phyloP scores from a whole-genome alignment of 2,113 vertebrate species.

The Charadrius vociferus region DNA sequence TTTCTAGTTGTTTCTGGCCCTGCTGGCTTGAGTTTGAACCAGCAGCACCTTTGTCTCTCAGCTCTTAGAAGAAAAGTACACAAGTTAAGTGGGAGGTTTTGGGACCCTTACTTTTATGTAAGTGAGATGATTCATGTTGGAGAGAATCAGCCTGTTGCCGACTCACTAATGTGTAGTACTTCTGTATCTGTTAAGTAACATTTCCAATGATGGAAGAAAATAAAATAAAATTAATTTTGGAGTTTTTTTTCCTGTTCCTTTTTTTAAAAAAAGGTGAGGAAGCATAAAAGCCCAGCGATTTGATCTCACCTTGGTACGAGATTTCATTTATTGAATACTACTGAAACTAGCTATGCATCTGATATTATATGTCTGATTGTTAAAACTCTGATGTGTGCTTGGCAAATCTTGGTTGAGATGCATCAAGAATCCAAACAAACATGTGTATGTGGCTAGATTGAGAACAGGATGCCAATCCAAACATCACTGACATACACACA shows the following conservation, averaged over 20 bases:
- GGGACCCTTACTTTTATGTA: background rate
- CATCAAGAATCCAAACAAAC: background rate
- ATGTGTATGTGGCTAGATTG: background rate
- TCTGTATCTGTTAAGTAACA: background rate
- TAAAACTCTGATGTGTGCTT: background rate
- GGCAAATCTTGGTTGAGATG: background rate
- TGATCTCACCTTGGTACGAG: background rate
- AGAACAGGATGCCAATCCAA: background rate
- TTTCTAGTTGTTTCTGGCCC: background rate
- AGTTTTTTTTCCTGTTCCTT: background rate
- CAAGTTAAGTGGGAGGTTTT: background rate
- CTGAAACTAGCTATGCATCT: background rate
- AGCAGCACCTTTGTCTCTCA: background rate
- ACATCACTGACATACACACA: background rate
- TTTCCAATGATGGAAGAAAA: background rate
- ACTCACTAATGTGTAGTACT: rapidly evolving
- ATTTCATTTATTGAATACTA: background rate
- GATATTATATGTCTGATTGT: background rate
- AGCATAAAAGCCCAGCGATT: background rate
- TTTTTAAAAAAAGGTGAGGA: rapidly evolving
- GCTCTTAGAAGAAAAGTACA: background rate
- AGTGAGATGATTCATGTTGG: background rate
- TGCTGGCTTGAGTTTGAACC: background rate
- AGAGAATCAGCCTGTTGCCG: background rate
- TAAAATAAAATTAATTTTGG: background rate